phyloP scores from a whole-genome alignment of 2,113 vertebrate genomes.

The Murina feae region DNA sequence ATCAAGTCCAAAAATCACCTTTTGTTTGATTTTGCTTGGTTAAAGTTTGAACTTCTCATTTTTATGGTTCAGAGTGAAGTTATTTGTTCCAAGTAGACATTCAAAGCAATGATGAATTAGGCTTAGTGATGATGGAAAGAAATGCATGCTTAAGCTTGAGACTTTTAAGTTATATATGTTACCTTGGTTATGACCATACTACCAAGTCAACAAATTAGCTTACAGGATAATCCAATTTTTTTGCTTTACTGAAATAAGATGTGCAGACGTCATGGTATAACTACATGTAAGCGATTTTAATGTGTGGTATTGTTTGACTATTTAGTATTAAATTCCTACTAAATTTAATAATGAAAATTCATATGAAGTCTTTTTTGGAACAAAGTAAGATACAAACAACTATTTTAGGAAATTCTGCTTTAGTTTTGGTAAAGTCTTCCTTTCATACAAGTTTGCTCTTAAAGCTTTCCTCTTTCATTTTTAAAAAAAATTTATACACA shows the following conservation, averaged over 20 bases:
- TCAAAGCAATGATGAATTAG: constrained; percentile 31
- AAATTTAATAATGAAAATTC: constrained; percentile 25
- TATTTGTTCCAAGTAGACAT: background rate
- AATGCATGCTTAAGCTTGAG: background rate
- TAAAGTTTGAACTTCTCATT: constrained; percentile 6
- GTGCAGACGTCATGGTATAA: background rate
- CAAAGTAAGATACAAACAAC: constrained; percentile 4
- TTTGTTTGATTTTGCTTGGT: constrained; percentile 7
- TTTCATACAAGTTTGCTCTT: background rate
- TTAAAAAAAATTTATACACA: background rate
- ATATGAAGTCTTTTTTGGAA: background rate
- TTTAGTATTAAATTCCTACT: background rate
- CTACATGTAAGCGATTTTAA: background rate
- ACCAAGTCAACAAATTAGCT: background rate
- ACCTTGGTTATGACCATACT: background rate
- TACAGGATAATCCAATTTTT: background rate
- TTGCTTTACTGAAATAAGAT: background rate
- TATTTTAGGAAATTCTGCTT: constrained; percentile 34
- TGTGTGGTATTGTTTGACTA: background rate
- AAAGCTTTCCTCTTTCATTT: constrained; percentile 11
- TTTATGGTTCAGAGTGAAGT: background rate
- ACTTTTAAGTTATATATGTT: background rate
- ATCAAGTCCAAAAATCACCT: background rate
- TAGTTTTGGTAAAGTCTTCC: background rate
- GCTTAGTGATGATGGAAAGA: background rate